Evolutionary conservation across 2,113 vertebrate genomes (phyloP).

Genomic region (Mirza zaza): DNA sequence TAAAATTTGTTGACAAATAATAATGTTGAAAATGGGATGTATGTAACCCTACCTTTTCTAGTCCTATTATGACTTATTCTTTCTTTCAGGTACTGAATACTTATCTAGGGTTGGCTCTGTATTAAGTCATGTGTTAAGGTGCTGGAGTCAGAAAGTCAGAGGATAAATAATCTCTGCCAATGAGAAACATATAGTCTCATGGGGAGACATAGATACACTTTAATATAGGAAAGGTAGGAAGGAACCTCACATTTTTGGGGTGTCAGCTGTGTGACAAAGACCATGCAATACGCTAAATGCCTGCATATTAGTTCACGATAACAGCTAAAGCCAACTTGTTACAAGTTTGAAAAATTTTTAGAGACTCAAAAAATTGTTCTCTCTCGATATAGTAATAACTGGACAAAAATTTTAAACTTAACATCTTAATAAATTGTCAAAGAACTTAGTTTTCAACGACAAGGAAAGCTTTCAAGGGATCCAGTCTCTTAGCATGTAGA

Average conservation of each 20-base stretch:
- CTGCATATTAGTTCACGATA: not conserved
- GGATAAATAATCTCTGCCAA: not conserved
- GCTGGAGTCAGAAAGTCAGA: not conserved
- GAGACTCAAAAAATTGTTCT: not conserved
- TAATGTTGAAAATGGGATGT: not conserved
- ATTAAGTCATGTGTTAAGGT: not conserved
- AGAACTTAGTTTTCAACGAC: not conserved
- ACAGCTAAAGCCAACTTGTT: not conserved
- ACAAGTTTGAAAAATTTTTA: not conserved
- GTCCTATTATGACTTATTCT: not conserved
- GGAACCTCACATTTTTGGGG: not conserved
- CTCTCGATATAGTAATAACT: not conserved
- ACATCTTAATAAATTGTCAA: not conserved
- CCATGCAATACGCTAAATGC: not conserved
- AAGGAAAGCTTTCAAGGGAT: not conserved
- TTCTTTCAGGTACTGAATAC: not conserved
- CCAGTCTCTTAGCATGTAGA: not conserved
- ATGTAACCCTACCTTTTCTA: not conserved
- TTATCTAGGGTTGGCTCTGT: not conserved
- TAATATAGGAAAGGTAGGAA: not conserved
- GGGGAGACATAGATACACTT: not conserved
- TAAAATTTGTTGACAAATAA: not conserved
- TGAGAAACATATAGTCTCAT: too few species aligned
- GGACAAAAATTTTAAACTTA: not conserved
- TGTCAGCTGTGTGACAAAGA: not conserved